Percentiles rank a stretch among this genome's conserved stretches.
Evolutionary conservation across 2,797 vertebrate genomes (phyloP).

Genomic region (Clarias fuscus): DNA sequence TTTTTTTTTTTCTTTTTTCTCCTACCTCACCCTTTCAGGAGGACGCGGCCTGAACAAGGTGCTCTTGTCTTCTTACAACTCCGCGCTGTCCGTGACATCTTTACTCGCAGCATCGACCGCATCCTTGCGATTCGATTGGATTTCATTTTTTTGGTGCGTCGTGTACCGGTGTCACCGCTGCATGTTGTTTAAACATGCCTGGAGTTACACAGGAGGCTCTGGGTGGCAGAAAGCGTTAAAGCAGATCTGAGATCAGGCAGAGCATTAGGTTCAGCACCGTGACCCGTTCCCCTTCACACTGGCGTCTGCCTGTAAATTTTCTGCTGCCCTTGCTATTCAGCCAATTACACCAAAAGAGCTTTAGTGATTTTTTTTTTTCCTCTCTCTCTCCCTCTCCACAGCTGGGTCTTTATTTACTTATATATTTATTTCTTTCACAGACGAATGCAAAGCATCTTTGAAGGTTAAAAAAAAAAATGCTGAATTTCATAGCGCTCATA

Average conservation of each 20-base stretch:
- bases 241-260: constrained; percentile 49
- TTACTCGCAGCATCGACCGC: constrained; percentile 51
- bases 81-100: constrained; percentile 5
- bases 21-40: constrained; percentile 76
- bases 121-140: constrained; percentile 71
- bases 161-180: constrained; percentile 66
- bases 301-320: constrained; percentile 83
- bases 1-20: constrained; percentile 55
- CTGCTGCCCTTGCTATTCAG: constrained; percentile 85
- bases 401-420: constrained; percentile 5
- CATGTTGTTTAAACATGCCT: not conserved
- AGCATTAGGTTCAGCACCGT: constrained; percentile 71
- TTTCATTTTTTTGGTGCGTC: constrained; percentile 70
- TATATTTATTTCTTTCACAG: constrained; percentile 80
- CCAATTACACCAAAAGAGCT: constrained; percentile 85
- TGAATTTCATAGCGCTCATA: constrained; percentile 76
- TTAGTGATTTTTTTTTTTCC: constrained; percentile 80
- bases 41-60: constrained; percentile 50
- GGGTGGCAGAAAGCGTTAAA: constrained; percentile 34
- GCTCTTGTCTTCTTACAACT: constrained; percentile 2
- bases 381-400: constrained; percentile 32
- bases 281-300: constrained; percentile 87
- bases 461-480: constrained; percentile 77
- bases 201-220: constrained; percentile 17
- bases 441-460: constrained; percentile 76